Conservation (phyloP, 1,140 invertebrate genomes). For the Globodera rostochiensis region DNA sequence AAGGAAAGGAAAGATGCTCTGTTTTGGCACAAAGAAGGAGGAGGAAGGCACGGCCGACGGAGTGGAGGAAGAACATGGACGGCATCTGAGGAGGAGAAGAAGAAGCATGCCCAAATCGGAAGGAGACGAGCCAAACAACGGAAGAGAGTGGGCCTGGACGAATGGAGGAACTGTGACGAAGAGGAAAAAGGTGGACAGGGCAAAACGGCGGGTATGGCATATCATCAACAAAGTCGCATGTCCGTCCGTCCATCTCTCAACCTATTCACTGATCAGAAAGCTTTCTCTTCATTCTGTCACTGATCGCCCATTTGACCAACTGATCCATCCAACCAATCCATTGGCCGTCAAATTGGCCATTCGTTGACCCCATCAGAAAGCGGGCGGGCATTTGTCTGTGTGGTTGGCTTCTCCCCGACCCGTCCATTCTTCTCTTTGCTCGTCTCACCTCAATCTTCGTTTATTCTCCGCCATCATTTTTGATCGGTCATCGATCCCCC, state of each 20-base stretch:
- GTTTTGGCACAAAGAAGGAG: constrained; percentile 14
- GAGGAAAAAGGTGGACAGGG: background rate
- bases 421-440: background rate
- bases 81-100: background rate
- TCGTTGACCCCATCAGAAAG: no score
- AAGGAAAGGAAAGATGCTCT: background rate
- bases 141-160: background rate
- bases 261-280: background rate
- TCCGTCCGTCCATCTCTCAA: background rate
- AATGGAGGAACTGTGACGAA: background rate
- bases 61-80: background rate
- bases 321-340: background rate
- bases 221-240: no score
- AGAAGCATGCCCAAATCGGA: background rate
- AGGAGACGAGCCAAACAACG: background rate
- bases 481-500: constrained; percentile 8
- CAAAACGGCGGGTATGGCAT: no score
- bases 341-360: background rate
- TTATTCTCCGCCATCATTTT: background rate
- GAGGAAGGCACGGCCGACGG: background rate
- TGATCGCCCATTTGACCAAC: background rate
- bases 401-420: background rate
- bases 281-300: background rate
- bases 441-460: background rate
- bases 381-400: background rate